These are phyloP conservation scores for Drosophila lacteicornis DNA, from an alignment of 1,140 invertebrate species.

Conservation along the genomic window DNA sequence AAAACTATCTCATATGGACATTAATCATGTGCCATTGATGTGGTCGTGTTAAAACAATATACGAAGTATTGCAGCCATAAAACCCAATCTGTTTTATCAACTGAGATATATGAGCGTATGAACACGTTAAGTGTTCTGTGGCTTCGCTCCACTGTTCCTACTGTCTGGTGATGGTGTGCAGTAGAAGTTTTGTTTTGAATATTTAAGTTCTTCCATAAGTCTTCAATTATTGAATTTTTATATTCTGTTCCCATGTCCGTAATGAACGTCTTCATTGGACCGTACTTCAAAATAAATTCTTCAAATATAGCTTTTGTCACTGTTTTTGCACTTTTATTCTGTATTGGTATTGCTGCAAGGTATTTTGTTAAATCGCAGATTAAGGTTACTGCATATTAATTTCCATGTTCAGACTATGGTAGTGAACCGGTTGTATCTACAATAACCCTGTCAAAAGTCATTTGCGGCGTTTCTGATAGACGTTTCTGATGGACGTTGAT, in stretches of 20 bases:
- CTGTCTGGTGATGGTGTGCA: slow-evolving; percentile 2
- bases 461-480: too few relatives aligned
- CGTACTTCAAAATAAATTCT: slow-evolving; percentile 1
- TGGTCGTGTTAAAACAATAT: too few relatives aligned
- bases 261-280: too few relatives aligned
- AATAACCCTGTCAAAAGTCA: slow-evolving; percentile 20
- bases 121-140: slow-evolving; percentile 42
- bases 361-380: slow-evolving; percentile 32
- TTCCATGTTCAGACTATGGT: slow-evolving; percentile 23
- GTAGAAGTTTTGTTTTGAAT: too few relatives aligned
- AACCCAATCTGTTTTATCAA: too few relatives aligned
- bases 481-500: too few relatives aligned
- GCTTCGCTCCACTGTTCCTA: slow-evolving; percentile 31
- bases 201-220: slow-evolving; percentile 5
- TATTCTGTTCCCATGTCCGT: too few relatives aligned
- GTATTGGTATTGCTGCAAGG: background rate
- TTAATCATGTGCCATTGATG: too few relatives aligned
- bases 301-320: slow-evolving; percentile 1
- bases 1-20: too few relatives aligned
- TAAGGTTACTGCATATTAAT: slow-evolving; percentile 46
- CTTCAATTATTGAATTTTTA: slow-evolving; percentile 22
- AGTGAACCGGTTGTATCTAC: slow-evolving; percentile 36
- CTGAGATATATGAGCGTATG: slow-evolving; percentile 1
- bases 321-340: background rate
- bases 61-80: too few relatives aligned